These are phyloP conservation scores for Lacerta agilis DNA, from an alignment of 2,797 vertebrate genomes.

Conservation along the genomic window DNA sequence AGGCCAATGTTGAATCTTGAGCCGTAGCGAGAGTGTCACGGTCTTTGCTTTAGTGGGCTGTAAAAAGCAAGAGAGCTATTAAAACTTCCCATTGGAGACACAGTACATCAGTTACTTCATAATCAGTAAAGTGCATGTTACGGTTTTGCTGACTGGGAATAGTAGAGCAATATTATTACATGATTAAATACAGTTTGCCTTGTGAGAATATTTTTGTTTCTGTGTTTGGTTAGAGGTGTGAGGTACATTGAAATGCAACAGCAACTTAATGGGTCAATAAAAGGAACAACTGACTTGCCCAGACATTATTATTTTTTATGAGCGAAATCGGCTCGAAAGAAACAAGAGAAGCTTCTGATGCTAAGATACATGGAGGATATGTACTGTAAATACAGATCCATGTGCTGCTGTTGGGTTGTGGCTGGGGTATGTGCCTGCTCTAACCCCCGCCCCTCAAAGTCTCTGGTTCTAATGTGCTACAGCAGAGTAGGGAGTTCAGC, in stretches of 20 bases:
- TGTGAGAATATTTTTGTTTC: slow-evolving; percentile 43
- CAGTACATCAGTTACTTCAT: slow-evolving; percentile 45
- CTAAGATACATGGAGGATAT: neutral
- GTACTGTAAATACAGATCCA: no score
- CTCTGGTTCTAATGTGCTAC: neutral
- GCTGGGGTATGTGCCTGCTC: neutral
- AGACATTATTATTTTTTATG: neutral
- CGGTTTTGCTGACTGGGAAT: slow-evolving; percentile 62
- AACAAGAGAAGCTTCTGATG: neutral
- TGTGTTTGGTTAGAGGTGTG: slow-evolving; percentile 23
- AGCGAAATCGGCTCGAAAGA: neutral
- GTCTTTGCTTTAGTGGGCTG: slow-evolving; percentile 35
- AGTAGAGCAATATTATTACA: slow-evolving; percentile 11
- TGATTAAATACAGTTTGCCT: slow-evolving; percentile 48
- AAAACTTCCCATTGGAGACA: slow-evolving; percentile 44
- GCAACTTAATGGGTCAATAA: slow-evolving; percentile 56
- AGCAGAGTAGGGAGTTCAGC: neutral
- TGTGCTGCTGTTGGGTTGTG: neutral
- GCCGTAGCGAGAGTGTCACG: slow-evolving; percentile 22
- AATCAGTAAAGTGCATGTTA: slow-evolving; percentile 37
- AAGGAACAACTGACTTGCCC: slow-evolving; percentile 8
- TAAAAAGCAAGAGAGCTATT: slow-evolving; percentile 57
- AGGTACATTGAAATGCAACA: slow-evolving; percentile 22
- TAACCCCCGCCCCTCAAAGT: no score
- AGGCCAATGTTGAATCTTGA: slow-evolving; percentile 48